Conservation (phyloP, 2,113 vertebrate genomes). For the Burhinus oedicnemus region DNA sequence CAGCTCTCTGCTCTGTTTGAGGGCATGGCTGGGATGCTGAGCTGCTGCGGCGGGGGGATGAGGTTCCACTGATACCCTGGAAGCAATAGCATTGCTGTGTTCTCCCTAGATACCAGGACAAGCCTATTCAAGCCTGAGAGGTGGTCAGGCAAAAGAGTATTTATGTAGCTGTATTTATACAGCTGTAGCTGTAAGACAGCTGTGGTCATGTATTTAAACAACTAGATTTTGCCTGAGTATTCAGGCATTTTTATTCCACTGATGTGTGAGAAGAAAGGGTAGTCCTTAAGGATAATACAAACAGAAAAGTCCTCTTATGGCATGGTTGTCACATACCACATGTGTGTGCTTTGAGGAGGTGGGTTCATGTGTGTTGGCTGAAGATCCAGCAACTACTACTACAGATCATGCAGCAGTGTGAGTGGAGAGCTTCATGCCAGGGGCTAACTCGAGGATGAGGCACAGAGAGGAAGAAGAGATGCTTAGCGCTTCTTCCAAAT, state of each 20-base stretch:
- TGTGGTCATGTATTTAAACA: not conserved
- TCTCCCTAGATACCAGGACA: not conserved
- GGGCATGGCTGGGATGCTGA: not conserved
- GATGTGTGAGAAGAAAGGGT: not conserved
- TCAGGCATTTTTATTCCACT: not conserved
- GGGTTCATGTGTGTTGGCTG: not conserved
- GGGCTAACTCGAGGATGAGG: not conserved
- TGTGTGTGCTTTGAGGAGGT: not conserved
- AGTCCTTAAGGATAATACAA: not conserved
- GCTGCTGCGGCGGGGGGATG: not conserved
- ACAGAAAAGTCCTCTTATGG: not conserved
- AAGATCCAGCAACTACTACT: not conserved
- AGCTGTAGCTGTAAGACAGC: not conserved
- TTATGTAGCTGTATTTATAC: not conserved
- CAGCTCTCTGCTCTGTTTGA: not conserved
- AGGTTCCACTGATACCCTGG: not conserved
- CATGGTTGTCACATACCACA: fast-evolving
- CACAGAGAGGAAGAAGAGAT: not conserved
- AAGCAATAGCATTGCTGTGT: not conserved
- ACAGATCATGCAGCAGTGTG: fast-evolving
- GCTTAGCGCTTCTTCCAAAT: not conserved
- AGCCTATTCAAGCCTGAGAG: not conserved
- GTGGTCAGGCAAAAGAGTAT: not conserved
- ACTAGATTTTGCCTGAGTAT: not conserved
- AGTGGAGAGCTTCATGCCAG: fast-evolving